Conservation (phyloP, 2,113 vertebrate species). For the Mixornis gularis region DNA sequence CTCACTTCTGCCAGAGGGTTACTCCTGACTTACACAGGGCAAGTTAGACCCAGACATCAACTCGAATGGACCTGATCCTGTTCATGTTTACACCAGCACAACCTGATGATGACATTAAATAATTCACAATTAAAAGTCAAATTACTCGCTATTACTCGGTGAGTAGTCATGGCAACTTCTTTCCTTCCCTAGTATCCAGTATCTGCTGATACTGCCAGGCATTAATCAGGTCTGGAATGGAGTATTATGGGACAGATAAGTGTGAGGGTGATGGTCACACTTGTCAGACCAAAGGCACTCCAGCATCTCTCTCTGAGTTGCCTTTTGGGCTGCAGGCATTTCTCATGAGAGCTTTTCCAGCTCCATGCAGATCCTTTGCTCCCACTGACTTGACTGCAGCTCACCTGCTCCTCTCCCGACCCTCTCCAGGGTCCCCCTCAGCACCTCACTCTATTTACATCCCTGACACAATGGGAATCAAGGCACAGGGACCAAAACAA, state of each 20-base stretch:
- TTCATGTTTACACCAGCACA: neutral
- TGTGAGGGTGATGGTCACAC: neutral
- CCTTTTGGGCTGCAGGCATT: neutral
- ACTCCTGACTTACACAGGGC: neutral
- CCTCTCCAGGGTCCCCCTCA: neutral
- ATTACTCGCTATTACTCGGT: neutral
- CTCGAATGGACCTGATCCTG: neutral
- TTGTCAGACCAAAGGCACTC: neutral
- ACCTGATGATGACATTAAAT: neutral
- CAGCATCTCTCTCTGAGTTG: neutral
- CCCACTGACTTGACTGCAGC: fast-evolving
- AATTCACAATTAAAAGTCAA: neutral
- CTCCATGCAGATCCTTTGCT: neutral
- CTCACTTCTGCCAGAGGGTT: neutral
- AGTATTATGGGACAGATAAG: neutral
- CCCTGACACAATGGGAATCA: neutral
- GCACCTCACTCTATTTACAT: neutral
- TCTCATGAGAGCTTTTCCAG: neutral
- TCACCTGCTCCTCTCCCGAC: neutral
- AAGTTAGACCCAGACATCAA: neutral
- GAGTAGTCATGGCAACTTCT: neutral
- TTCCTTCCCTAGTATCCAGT: neutral
- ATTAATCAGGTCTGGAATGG: neutral
- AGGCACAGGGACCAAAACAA: neutral
- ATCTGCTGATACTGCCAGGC: neutral